phyloP scores from a whole-genome alignment of 2,797 vertebrate genomes.

The Pantherophis vulpinus region DNA sequence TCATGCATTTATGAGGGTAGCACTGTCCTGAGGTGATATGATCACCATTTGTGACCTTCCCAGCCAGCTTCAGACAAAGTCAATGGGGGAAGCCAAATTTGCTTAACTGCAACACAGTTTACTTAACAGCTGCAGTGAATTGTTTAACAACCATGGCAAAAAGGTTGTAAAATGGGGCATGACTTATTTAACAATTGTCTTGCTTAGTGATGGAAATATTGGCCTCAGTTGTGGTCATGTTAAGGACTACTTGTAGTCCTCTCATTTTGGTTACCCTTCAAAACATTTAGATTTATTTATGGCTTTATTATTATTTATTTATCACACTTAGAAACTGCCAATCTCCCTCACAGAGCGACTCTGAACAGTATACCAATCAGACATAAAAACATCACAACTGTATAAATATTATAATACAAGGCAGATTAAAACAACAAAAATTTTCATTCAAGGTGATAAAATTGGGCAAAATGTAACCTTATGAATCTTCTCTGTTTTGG shows the following conservation, averaged over 20 bases:
- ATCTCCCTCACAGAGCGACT: no score
- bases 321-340: not conserved
- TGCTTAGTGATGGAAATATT: no score
- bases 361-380: no score
- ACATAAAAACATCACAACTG: no score
- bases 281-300: not conserved
- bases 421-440: no score
- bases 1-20: not conserved
- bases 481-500: not conserved
- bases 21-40: not conserved
- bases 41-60: not conserved
- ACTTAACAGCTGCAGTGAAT: not conserved
- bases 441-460: not conserved
- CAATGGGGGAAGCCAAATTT: not conserved
- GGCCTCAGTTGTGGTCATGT: no score
- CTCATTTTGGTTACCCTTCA: not conserved
- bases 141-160: not conserved
- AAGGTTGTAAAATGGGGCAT: no score
- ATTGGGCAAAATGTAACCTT: not conserved
- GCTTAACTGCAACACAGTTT: not conserved
- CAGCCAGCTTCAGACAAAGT: not conserved
- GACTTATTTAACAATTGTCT: no score
- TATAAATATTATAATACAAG: no score
- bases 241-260: no score
- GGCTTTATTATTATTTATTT: not conserved